Evolutionary conservation across 2,113 vertebrate species (phyloP).

Genomic region (Misgurnus mizolepis): DNA sequence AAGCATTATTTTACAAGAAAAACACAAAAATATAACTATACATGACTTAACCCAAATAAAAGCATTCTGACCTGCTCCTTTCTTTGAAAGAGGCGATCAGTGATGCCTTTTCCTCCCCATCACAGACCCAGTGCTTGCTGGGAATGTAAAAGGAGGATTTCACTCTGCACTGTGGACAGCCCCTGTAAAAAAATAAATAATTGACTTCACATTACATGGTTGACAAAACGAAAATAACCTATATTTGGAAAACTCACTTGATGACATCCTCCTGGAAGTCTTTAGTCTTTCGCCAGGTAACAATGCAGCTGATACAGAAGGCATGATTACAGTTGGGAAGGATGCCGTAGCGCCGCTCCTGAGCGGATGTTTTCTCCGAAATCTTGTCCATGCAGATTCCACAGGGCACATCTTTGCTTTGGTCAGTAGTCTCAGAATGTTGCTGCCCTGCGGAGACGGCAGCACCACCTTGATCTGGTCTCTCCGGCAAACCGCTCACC

Average conservation of each 20-base stretch:
- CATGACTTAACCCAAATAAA: background rate
- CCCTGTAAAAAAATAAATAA: slow-evolving; percentile 63
- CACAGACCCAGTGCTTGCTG: slow-evolving; percentile 83
- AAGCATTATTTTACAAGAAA: background rate
- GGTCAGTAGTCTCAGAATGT: slow-evolving; percentile 55
- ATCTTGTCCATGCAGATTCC: slow-evolving; percentile 94
- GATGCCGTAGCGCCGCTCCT: slow-evolving; percentile 80
- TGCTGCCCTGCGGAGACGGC: slow-evolving; percentile 42
- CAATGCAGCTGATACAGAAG: slow-evolving; percentile 84
- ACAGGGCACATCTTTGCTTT: slow-evolving; percentile 78
- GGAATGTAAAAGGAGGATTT: slow-evolving; percentile 87
- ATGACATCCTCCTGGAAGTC: slow-evolving; percentile 73
- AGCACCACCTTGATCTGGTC: slow-evolving; percentile 29
- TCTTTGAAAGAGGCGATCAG: slow-evolving; percentile 81
- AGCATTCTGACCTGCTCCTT: slow-evolving; percentile 74
- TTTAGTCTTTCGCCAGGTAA: slow-evolving; percentile 80
- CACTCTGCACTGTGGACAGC: slow-evolving; percentile 86
- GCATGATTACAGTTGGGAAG: slow-evolving; percentile 85
- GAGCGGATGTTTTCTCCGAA: slow-evolving; percentile 73
- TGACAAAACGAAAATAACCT: background rate
- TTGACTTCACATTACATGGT: background rate
- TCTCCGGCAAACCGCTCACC: slow-evolving; percentile 10
- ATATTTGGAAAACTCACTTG: slow-evolving; percentile 72
- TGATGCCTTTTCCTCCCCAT: slow-evolving; percentile 72
- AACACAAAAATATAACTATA: background rate